Evolutionary conservation across 1,140 invertebrate genomes (phyloP), one percentile per base, ranked within the genome.

Genomic region (Lethocerus indicus): DNA sequence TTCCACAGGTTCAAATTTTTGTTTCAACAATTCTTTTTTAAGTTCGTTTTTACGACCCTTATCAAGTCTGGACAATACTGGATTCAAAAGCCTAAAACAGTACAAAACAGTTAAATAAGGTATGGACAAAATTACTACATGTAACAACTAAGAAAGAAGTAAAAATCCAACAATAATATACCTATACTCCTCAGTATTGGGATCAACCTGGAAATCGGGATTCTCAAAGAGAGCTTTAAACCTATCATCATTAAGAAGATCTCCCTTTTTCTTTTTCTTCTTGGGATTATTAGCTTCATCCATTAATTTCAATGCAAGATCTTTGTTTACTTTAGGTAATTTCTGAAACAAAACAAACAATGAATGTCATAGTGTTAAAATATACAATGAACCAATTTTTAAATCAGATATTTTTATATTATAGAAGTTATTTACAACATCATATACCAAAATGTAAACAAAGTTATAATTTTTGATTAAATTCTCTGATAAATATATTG

Each of bases 161-260:
- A 13, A 5, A 35, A 18, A 21, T 20, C 18, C n/a, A 27, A 46
- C 28, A 18, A 45, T 13, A 2, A 27, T 16, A 14, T 35, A 47
- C 29, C 78, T 70, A 63, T 78, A 93, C 61, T 90, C 85, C 58
- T 92, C 84, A 44, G 85, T 79, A 57, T 77, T 76, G 59, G 80
- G 83, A 59, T 96, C 86, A 47, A 98, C 80, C 70, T 94, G 78
- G 65, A 93, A 98, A 59, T 96, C 88, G 27, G 88, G 79, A 73
- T 97, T 92, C 56, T 74, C 75, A 65, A 98, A 98, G 54, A 98
- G 64, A 14, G 72, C 76, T 42, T 87, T 83, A 66, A 98, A 98
- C 58, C 94, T 73, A 52, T 82, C 71, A 66, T 98, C 94, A 57
- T 81, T 70, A 23, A 97, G 63, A 14, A 95, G 63, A 6, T 67